Conservation (phyloP, 2,113 vertebrate species). For the Mormoops blainvillei region DNA sequence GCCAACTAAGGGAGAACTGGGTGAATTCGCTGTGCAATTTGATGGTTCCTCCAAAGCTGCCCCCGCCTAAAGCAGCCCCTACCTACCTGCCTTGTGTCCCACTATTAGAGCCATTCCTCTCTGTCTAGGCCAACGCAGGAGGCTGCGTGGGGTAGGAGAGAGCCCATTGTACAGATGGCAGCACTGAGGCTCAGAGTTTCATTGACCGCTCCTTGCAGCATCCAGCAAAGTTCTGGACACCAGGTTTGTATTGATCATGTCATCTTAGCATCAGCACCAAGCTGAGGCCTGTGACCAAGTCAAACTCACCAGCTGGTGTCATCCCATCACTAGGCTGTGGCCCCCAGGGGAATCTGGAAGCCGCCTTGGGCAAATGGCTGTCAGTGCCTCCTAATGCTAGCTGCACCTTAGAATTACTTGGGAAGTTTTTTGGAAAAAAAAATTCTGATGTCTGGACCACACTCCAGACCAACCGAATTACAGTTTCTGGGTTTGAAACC, state of each 20-base stretch:
- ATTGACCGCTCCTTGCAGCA: background rate
- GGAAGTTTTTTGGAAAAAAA: background rate
- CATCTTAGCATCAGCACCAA: background rate
- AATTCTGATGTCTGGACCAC: background rate
- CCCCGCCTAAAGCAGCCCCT: background rate
- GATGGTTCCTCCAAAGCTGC: background rate
- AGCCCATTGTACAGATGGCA: background rate
- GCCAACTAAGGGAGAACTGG: background rate
- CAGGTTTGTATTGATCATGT: background rate
- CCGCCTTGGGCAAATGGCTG: background rate
- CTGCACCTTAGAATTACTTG: background rate
- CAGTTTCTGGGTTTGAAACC: background rate
- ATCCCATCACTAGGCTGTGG: background rate
- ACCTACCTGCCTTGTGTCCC: no score
- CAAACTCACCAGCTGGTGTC: background rate
- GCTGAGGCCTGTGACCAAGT: background rate
- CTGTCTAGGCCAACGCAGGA: background rate
- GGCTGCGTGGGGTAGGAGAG: background rate
- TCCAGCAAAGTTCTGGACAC: background rate
- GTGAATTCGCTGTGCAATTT: background rate
- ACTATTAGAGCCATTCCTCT: background rate
- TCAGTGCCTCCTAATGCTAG: background rate
- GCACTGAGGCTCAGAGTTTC: background rate
- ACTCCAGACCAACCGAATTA: background rate
- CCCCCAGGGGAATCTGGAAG: background rate